phyloP scores from a whole-genome alignment of 2,113 vertebrate species.

The Amblyornis subalaris region DNA sequence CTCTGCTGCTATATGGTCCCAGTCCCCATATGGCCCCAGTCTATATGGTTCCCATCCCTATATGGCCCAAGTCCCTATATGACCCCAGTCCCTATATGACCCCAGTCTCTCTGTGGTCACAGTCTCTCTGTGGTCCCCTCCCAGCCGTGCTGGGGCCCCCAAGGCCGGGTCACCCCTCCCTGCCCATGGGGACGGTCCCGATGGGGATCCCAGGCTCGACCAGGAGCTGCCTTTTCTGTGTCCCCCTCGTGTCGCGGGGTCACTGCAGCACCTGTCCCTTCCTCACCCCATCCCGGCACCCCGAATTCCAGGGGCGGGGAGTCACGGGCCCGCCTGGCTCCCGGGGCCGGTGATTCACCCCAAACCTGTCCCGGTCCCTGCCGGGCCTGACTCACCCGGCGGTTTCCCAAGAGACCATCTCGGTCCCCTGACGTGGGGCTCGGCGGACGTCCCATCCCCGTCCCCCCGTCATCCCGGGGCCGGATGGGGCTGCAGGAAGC shows the following conservation, averaged over 20 bases:
- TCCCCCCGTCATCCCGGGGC: neutral
- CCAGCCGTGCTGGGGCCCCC: fast-evolving
- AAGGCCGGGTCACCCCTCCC: fast-evolving
- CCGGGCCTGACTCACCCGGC: neutral
- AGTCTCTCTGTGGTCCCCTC: neutral
- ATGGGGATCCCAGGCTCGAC: fast-evolving
- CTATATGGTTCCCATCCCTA: neutral
- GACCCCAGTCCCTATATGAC: neutral
- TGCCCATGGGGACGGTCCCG: fast-evolving
- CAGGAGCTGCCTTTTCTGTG: neutral
- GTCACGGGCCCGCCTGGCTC: conserved; percentile 39
- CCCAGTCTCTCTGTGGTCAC: neutral
- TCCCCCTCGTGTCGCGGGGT: neutral
- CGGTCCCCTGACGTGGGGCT: neutral
- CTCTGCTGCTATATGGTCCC: too few relatives aligned
- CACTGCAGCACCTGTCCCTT: neutral
- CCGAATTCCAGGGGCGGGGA: neutral
- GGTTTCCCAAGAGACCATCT: conserved; percentile 3
- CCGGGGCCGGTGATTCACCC: conserved; percentile 14
- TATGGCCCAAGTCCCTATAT: neutral
- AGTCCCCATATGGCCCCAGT: neutral
- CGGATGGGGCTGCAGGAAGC: conserved; percentile 37
- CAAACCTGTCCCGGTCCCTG: neutral
- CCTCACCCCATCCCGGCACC: neutral
- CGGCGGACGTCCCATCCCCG: neutral